These are phyloP conservation scores for Idris sp. DNA, from an alignment of 1,140 invertebrate genomes.

Conservation along the genomic window DNA sequence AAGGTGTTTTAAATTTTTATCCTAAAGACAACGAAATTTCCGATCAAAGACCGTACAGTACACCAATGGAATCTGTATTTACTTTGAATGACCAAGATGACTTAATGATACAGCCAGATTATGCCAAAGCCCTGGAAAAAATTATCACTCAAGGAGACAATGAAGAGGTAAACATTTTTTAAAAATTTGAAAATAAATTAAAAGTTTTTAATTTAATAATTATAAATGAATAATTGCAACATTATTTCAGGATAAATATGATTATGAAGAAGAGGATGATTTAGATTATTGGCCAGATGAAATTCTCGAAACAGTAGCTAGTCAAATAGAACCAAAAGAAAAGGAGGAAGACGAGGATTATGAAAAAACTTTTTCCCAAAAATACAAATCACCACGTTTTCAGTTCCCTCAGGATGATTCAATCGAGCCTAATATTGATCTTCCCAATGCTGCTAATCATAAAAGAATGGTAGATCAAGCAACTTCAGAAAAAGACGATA, in stretches of 20 bases:
- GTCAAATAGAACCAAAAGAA: constrained; percentile 15
- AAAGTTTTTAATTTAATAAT: no score
- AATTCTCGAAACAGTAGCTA: constrained; percentile 11
- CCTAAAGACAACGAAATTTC: constrained; percentile 27
- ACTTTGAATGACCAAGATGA: constrained; percentile 5
- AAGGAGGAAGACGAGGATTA: constrained; percentile 68
- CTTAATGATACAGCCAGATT: constrained; percentile 8
- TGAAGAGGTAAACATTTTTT: constrained; percentile 10
- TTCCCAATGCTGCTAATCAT: constrained; percentile 16
- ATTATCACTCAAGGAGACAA: constrained; percentile 1
- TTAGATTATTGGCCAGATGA: constrained; percentile 61
- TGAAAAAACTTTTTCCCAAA: constrained; percentile 64
- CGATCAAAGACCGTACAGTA: constrained; percentile 26
- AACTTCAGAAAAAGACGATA: constrained; percentile 72
- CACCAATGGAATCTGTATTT: constrained; percentile 12
- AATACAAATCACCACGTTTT: constrained; percentile 62
- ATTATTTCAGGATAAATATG: constrained; percentile 6
- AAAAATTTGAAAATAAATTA: no score
- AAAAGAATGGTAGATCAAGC: constrained; percentile 28
- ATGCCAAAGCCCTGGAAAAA: constrained; percentile 12
- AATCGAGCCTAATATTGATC: constrained; percentile 10
- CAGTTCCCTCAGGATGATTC: constrained; percentile 14
- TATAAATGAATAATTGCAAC: no score
- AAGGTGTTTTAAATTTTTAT: constrained; percentile 25
- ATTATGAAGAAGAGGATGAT: constrained; percentile 19